Percentiles rank a stretch among this genome's conserved stretches.
These are phyloP conservation scores for Poeciliopsis paucimaculata DNA, from an alignment of 2,797 vertebrate species.

Conservation along the genomic window DNA sequence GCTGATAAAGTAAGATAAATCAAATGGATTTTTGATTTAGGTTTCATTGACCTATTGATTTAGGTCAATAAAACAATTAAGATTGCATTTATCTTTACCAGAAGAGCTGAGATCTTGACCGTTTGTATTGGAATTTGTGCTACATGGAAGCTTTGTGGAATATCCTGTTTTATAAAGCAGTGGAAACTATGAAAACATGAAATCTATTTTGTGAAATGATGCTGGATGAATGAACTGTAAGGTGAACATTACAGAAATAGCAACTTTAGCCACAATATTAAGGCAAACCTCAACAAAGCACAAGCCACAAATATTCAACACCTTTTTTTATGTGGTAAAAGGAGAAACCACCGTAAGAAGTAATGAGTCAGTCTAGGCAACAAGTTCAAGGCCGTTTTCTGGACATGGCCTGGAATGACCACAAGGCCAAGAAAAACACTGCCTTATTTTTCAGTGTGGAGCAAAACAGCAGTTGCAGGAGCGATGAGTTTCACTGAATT, in stretches of 20 bases:
- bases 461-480: neutral
- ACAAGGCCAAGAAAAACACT: neutral
- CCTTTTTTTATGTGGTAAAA: neutral
- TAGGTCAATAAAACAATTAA: slow-evolving; percentile 1
- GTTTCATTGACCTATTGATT: too few species aligned
- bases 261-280: neutral
- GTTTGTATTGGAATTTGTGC: slow-evolving; percentile 7
- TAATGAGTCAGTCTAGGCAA: neutral
- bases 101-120: neutral
- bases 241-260: neutral
- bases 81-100: slow-evolving; percentile 5
- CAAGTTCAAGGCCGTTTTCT: neutral
- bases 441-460: neutral
- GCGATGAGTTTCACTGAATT: neutral
- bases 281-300: neutral
- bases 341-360: neutral
- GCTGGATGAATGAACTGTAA: neutral
- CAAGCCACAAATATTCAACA: neutral
- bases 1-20: slow-evolving; percentile 27
- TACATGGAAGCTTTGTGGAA: neutral
- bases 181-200: neutral
- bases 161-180: neutral
- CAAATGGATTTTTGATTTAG: neutral
- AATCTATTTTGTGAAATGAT: neutral
- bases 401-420: neutral